Evolutionary conservation across 2,797 vertebrate genomes (phyloP), one percentile per base, ranked within the genome.

Genomic region (Acridotheres tristis): DNA sequence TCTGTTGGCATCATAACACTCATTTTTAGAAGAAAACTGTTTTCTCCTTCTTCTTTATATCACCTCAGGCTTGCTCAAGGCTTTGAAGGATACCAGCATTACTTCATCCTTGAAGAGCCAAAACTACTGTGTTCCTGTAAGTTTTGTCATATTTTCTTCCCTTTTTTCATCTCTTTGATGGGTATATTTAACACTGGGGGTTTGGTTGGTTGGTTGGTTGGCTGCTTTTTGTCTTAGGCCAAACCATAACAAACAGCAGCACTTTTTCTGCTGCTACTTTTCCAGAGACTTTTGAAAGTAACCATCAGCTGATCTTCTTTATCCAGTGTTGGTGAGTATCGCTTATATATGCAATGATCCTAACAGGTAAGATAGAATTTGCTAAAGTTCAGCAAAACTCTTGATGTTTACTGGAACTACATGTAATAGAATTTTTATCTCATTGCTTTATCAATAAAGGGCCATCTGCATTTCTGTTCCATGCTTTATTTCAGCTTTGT

Each of bases 371-470:
- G 38, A 68, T 30, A 87, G 58, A 81, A 74, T 66, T 92, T 89
- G 18, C 58, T 88, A 4, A 83, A 95, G 66, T 81, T 93, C 90
- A 96, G 59, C 36, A 80, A 57, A 79, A 58, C 50, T 83, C 74
- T 17, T 38, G 13, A 21, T 47, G 25, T 81, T 96, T 85, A 83
- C 40, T 89, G 57, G 40, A 94, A 83, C 55, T 93, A 73, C 66
- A 85, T 27, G 34, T 84, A 94, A 95, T 92, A 68, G 25, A 72
- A 90, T 91, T 94, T 90, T 94, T 77, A 92, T 66, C 89, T 96
- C 36, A 55, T 58, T 73, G 42, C 85, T 94, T 92, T 48, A 94
- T 68, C 77, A 94, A n/a, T 71, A 94, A 85, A 78, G n/a, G 77
- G 68, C 94, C 92, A 96, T 93, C 93, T 96, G 93, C 29, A 1